Evolutionary conservation across 2,888 invertebrate genomes (phyloP).

Genomic region (Odontocolon sp.): DNA sequence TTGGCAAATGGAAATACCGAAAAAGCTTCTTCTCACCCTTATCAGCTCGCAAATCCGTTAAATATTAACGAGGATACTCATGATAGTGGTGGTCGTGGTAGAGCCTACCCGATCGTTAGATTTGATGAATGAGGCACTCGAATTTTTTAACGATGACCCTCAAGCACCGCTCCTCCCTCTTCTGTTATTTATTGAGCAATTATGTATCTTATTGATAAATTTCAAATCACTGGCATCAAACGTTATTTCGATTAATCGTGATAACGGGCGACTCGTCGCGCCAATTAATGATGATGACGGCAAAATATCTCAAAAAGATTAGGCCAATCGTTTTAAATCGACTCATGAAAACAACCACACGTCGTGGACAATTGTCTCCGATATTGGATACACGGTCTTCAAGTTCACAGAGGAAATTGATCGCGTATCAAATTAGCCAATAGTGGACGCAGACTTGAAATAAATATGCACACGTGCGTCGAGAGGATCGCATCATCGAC

Average conservation of each 20-base stretch:
- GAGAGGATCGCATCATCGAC: too few species aligned
- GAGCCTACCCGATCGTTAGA: slow-evolving; percentile 41
- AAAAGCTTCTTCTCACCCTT: slow-evolving; percentile 32
- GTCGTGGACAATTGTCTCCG: too few species aligned
- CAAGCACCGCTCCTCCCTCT: background rate
- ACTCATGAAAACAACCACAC: too few species aligned
- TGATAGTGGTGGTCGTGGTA: background rate
- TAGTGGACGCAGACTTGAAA: too few species aligned
- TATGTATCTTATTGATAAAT: slow-evolving; percentile 21
- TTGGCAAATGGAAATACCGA: background rate
- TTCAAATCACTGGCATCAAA: background rate
- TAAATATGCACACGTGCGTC: too few species aligned
- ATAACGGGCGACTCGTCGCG: background rate
- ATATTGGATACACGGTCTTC: too few species aligned
- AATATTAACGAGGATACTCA: slow-evolving; percentile 57
- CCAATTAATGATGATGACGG: too few species aligned
- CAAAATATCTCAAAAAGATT: too few species aligned
- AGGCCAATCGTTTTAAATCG: too few species aligned
- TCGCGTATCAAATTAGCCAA: too few species aligned
- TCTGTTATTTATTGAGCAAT: slow-evolving; percentile 19
- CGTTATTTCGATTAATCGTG: background rate
- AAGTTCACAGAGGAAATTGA: too few species aligned
- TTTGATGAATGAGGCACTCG: slow-evolving; percentile 51
- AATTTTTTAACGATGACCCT: slow-evolving; percentile 52
- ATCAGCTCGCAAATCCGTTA: slow-evolving; percentile 29